Conservation (phyloP, 1,140 invertebrate genomes). For the Vanessa atalanta region DNA sequence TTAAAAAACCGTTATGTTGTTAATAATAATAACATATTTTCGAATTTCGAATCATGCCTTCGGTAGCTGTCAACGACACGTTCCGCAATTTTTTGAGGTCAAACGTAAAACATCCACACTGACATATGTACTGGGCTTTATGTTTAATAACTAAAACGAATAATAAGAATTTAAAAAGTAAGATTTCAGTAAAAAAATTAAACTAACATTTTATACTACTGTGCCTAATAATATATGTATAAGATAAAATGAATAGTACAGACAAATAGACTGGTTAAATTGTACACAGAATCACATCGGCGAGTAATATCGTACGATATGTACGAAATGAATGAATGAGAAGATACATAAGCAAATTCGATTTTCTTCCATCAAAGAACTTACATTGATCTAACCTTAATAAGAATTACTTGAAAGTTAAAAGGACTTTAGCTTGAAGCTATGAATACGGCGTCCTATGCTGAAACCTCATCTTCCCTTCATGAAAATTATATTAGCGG, state of each 20-base stretch:
- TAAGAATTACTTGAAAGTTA: neutral
- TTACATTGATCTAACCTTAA: neutral
- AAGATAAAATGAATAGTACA: too few relatives aligned
- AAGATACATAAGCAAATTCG: too few relatives aligned
- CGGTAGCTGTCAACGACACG: neutral
- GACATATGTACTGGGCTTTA: slow-evolving; percentile 3
- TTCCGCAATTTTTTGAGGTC: slow-evolving; percentile 1
- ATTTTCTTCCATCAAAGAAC: neutral
- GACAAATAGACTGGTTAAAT: too few relatives aligned
- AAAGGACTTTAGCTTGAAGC: neutral
- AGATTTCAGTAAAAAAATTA: too few relatives aligned
- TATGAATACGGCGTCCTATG: slow-evolving; percentile 3
- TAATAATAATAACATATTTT: neutral
- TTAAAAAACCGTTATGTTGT: neutral
- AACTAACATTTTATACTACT: neutral
- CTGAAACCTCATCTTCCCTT: slow-evolving; percentile 5
- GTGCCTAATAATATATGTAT: too few relatives aligned
- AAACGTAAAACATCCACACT: neutral
- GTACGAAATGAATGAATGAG: too few relatives aligned
- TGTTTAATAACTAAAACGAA: neutral
- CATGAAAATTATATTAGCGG: slow-evolving; percentile 17
- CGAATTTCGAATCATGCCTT: neutral
- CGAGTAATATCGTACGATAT: too few relatives aligned
- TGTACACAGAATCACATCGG: too few relatives aligned
- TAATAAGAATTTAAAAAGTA: neutral